These are phyloP conservation scores for Argopecten irradians DNA, from an alignment of 1,140 invertebrate species.

Conservation along the genomic window DNA sequence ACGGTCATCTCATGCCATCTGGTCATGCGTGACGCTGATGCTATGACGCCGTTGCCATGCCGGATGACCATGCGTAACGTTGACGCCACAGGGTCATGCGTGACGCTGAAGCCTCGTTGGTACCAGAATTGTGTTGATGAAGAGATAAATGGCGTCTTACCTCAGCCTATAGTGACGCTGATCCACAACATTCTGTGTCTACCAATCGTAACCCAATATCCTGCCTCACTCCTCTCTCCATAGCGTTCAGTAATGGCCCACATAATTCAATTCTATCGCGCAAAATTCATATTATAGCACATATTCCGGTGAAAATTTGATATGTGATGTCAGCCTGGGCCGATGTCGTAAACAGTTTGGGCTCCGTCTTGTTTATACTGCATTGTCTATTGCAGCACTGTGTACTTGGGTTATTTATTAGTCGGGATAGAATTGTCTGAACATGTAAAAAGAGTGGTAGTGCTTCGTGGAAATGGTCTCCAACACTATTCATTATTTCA, in stretches of 20 bases:
- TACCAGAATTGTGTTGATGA: neutral
- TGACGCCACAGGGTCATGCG: no score
- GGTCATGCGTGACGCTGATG: no score
- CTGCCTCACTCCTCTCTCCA: neutral
- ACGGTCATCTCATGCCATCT: no score
- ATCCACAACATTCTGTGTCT: neutral
- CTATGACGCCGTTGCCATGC: no score
- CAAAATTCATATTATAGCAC: constrained; percentile 12
- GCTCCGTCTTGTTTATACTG: neutral
- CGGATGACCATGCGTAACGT: no score
- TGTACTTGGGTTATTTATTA: neutral
- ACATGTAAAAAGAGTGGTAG: neutral
- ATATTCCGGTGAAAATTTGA: constrained; percentile 1
- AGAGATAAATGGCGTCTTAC: neutral
- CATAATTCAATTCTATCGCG: constrained; percentile 21
- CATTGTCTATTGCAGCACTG: neutral
- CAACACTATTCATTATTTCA: neutral
- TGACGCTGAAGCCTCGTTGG: no score
- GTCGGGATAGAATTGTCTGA: neutral
- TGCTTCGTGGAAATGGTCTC: neutral
- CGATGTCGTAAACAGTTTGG: neutral
- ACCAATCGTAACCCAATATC: neutral
- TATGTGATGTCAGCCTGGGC: constrained; percentile 4
- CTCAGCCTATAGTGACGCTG: neutral
- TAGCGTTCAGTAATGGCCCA: neutral